These are phyloP conservation scores for Neomorphus geoffroyi DNA, from an alignment of 2,797 vertebrate genomes.

Conservation along the genomic window DNA sequence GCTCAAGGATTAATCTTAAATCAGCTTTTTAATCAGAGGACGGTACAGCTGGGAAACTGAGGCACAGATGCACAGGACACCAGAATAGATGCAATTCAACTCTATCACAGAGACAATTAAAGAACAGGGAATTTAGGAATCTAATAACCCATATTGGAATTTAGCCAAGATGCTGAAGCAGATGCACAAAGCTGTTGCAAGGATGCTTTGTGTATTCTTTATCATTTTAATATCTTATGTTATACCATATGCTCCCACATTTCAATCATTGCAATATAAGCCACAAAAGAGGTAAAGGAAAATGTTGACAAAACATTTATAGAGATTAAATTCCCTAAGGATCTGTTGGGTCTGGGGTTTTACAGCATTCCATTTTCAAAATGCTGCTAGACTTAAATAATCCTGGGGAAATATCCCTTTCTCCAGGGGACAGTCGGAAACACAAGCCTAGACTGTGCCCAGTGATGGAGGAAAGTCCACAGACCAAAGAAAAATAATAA, in stretches of 20 bases:
- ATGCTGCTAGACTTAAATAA: conserved; percentile 73
- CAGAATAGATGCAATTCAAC: conserved; percentile 4
- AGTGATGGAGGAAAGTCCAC: not conserved
- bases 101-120: conserved; percentile 55
- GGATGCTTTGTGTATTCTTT: conserved; percentile 68
- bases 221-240: conserved; percentile 71
- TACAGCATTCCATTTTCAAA: conserved; percentile 45
- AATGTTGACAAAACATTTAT: conserved; percentile 58
- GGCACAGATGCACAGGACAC: conserved; percentile 60
- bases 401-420: conserved; percentile 61
- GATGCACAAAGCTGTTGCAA: conserved; percentile 69
- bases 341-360: conserved; percentile 43
- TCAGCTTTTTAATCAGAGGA: conserved; percentile 33
- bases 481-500: conserved; percentile 9
- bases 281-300: conserved; percentile 67
- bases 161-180: conserved; percentile 63
- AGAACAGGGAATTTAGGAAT: conserved; percentile 66
- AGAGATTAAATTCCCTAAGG: conserved; percentile 55
- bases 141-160: conserved; percentile 62
- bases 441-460: not conserved
- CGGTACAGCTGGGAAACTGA: conserved; percentile 62
- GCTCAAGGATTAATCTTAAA: conserved; percentile 35
- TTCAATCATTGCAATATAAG: conserved; percentile 65
- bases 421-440: conserved; percentile 35
- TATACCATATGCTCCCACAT: conserved; percentile 64